Base-by-base conservation (phyloP, 2,888 invertebrate species). In the Apamea monoglypha region DNA sequence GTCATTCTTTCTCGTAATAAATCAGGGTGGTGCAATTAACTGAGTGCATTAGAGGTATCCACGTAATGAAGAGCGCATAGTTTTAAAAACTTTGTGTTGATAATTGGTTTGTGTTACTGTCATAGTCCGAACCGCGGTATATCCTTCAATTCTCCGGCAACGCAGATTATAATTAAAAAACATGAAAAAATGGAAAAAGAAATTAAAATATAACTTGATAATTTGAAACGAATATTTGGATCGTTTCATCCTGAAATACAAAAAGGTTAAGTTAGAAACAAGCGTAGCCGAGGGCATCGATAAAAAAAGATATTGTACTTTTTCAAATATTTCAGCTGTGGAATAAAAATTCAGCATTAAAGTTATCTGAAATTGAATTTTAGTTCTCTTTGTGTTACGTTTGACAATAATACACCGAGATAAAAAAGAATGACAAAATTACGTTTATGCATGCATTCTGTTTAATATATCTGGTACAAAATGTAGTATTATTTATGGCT, bases 1-100 rank as follows among this genome's bases (percentile, higher is more conserved):
- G 64, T 73, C 74, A 73, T 74, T 87, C 56, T 74, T 75, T 53
- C 47, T 50, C 29, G 32, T 68, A 47, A 80, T 81, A 59, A 72
- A 80, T 83, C 67, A 53, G 68, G 44, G 29, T 7, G 25, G 7
- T 29, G 61, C 63, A 78, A 72, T 84, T 82, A 82, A 69, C 32
- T 14, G 21, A 16, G 16, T 63, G 3, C 70, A 53, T 61, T 72
- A 6, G 29, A 36, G 61, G n/a, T 50, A 29, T 1, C n/a, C n/a
- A 59, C 7, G 10, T 47, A 18, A 53, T 79, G 3, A 61, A 67
- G 36, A 47, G 21, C 10, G 4, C 10, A 56, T 75, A 40, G 36
- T 36, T 59, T 53, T n/a, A 61, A 66, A 76, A 14, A 6, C 44
- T 32, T 76, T 47, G 10, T 53, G 56, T 61, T 29, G 36, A 44